Evolutionary conservation across 2,888 invertebrate species (phyloP).

Genomic region (Ichneumoninae sp.): DNA sequence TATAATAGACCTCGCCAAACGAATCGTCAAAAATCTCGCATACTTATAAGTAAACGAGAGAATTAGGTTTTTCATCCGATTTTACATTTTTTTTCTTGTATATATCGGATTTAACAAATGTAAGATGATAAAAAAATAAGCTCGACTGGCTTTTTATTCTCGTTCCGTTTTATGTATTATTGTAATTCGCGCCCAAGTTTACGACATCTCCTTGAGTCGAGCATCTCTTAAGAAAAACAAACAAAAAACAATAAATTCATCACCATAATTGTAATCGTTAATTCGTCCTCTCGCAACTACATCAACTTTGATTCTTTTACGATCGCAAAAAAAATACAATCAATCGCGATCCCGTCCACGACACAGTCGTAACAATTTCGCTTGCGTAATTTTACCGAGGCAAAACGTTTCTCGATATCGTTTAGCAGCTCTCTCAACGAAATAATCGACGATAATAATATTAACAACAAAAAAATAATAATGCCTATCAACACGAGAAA

Average conservation of each 20-base stretch:
- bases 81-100: not conserved
- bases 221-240: not conserved
- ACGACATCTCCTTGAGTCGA: conserved; percentile 1
- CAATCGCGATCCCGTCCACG: not conserved
- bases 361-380: conserved; percentile 6
- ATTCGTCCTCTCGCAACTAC: not conserved
- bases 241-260: not conserved
- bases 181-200: conserved; percentile 15
- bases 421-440: conserved; percentile 37
- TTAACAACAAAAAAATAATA: conserved; percentile 52
- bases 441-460: conserved; percentile 41
- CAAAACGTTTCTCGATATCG: conserved; percentile 39
- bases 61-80: conserved; percentile 29
- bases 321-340: not conserved
- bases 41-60: conserved; percentile 45
- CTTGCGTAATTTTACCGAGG: conserved; percentile 15
- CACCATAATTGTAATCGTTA: not conserved
- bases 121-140: conserved; percentile 70
- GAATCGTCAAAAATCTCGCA: conserved; percentile 39
- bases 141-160: conserved; percentile 53
- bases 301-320: conserved; percentile 1
- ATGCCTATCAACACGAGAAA: conserved; percentile 56
- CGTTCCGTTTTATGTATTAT: not conserved
- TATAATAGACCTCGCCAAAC: not conserved
- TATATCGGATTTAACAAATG: conserved; percentile 56